Conservation (phyloP, 2,113 vertebrate genomes). For the Stictonetta naevosa region DNA sequence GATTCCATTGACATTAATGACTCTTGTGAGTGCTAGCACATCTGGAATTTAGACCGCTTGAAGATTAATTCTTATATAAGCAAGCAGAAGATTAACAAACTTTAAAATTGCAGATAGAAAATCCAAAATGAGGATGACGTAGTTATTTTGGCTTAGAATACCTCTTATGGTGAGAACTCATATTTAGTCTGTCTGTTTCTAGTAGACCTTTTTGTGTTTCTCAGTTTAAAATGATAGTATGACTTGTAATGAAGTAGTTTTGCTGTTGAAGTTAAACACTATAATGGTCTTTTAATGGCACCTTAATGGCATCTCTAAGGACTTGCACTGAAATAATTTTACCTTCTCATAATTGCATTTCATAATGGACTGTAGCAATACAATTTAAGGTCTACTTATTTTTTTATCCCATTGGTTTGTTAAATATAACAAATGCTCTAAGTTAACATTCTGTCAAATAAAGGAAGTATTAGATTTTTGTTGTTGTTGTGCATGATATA, state of each 20-base stretch:
- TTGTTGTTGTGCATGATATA: background rate
- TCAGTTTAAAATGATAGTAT: slow-evolving; percentile 17
- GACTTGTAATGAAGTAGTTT: slow-evolving; percentile 36
- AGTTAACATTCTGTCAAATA: background rate
- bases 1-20: background rate
- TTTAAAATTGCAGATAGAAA: background rate
- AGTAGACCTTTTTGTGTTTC: background rate
- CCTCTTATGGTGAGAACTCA: background rate
- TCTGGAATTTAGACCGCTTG: background rate
- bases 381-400: background rate
- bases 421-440: background rate
- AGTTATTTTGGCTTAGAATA: background rate
- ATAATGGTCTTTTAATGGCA: slow-evolving; percentile 54
- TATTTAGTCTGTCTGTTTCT: background rate
- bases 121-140: background rate
- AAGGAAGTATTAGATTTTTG: background rate
- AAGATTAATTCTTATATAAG: background rate
- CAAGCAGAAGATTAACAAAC: background rate
- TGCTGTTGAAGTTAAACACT: slow-evolving; percentile 5
- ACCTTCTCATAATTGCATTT: background rate
- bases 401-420: background rate
- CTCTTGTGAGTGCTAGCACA: background rate
- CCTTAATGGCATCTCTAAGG: slow-evolving; percentile 45
- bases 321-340: slow-evolving; percentile 30
- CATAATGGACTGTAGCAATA: background rate